Evolutionary conservation across 2,113 vertebrate genomes (phyloP).

Genomic region (Formicarius rufipectus): DNA sequence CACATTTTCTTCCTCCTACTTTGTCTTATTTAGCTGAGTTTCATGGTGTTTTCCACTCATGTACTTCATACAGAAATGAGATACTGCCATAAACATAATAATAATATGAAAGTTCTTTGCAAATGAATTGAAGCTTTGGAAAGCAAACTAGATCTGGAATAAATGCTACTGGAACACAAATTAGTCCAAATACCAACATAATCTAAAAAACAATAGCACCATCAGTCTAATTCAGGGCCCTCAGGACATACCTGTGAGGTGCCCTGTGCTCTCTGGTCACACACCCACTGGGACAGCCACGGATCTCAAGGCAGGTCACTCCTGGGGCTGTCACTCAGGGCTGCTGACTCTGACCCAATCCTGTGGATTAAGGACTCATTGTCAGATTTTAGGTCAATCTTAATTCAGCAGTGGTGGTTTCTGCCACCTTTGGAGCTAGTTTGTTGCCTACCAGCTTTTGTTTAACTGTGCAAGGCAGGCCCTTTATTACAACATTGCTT

Average conservation of each 20-base stretch:
- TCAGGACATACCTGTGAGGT: not conserved
- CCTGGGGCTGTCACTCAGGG: too few species aligned
- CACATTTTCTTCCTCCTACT: not conserved
- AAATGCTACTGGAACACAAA: not conserved
- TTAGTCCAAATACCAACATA: not conserved
- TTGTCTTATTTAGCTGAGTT: not conserved
- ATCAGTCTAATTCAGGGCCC: not conserved
- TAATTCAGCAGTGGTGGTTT: not conserved
- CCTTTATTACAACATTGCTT: not conserved
- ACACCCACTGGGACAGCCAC: rapidly evolving
- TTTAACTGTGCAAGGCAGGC: not conserved
- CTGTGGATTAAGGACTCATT: rapidly evolving
- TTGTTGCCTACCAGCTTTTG: not conserved
- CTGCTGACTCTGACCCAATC: not conserved
- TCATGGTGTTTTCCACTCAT: not conserved
- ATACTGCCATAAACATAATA: not conserved
- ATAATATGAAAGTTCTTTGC: not conserved
- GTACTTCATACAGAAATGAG: not conserved
- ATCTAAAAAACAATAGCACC: not conserved
- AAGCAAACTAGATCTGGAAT: not conserved
- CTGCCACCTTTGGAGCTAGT: not conserved
- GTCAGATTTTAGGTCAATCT: too few species aligned
- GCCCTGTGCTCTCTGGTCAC: not conserved
- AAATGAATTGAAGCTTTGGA: not conserved
- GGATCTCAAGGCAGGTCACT: not conserved